Evolutionary conservation across 1,140 invertebrate species (phyloP).

Genomic region (Grapholita molesta): DNA sequence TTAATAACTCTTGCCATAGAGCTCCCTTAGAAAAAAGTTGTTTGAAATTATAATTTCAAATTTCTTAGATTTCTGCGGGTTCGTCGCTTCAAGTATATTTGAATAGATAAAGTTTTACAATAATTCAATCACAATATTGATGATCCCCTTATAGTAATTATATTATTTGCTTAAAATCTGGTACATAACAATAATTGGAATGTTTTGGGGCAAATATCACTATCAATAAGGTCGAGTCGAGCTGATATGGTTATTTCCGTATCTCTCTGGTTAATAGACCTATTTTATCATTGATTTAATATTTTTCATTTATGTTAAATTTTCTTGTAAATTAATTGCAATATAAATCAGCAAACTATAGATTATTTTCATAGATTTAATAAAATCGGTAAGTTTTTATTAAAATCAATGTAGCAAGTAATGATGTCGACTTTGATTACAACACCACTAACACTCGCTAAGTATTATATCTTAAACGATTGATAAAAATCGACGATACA

Average conservation of each 20-base stretch:
- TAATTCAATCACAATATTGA: not conserved
- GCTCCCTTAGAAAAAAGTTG: no score
- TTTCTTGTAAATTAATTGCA: no score
- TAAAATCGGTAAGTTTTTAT: no score
- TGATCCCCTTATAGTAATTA: not conserved
- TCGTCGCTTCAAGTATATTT: no score
- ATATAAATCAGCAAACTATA: no score
- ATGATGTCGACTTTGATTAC: not conserved
- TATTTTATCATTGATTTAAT: not conserved
- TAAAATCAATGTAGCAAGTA: no score
- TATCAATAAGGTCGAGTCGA: not conserved
- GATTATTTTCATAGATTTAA: no score
- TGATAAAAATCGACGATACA: no score
- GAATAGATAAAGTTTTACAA: not conserved
- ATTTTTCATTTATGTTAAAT: no score
- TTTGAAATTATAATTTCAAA: no score
- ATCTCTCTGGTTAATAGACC: not conserved
- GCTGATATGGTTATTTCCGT: not conserved
- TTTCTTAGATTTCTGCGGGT: not conserved
- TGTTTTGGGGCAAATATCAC: conserved; percentile 1
- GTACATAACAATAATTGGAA: not conserved
- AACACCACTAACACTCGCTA: not conserved
- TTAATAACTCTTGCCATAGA: no score
- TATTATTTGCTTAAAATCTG: not conserved
- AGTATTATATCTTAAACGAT: not conserved